phyloP scores from a whole-genome alignment of 1,140 invertebrate genomes.

The Megathymus violae region DNA sequence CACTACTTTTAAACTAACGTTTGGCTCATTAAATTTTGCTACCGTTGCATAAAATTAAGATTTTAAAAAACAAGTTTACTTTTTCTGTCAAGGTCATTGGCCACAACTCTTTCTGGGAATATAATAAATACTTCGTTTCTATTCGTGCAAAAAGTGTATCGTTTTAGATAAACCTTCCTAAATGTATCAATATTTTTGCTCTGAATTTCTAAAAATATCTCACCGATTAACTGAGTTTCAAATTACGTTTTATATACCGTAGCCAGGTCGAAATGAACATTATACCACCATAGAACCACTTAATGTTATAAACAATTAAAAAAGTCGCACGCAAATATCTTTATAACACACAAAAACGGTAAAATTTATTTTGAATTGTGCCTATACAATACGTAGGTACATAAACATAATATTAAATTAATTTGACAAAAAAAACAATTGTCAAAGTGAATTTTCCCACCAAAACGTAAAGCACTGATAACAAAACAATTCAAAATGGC shows the following conservation, averaged over 20 bases:
- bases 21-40: conserved; percentile 34
- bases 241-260: no score
- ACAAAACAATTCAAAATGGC: conserved; percentile 49
- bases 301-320: no score
- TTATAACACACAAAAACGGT: no score
- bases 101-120: background rate
- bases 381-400: no score
- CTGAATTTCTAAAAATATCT: no score
- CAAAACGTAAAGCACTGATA: conserved; percentile 22
- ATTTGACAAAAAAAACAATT: background rate
- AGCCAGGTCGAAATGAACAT: no score
- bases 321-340: no score
- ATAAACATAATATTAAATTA: no score
- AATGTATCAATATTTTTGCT: no score
- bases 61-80: conserved; percentile 23
- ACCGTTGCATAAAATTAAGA: conserved; percentile 49
- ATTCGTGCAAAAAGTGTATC: conserved; percentile 11
- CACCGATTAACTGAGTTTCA: no score
- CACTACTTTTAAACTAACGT: conserved; percentile 16
- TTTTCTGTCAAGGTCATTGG: conserved; percentile 2
- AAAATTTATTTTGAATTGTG: no score
- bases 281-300: no score
- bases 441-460: conserved; percentile 17
- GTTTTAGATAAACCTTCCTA: background rate
- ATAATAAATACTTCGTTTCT: background rate